Conservation (phyloP, 2,797 vertebrate species). For the Orestias chungarensis region DNA sequence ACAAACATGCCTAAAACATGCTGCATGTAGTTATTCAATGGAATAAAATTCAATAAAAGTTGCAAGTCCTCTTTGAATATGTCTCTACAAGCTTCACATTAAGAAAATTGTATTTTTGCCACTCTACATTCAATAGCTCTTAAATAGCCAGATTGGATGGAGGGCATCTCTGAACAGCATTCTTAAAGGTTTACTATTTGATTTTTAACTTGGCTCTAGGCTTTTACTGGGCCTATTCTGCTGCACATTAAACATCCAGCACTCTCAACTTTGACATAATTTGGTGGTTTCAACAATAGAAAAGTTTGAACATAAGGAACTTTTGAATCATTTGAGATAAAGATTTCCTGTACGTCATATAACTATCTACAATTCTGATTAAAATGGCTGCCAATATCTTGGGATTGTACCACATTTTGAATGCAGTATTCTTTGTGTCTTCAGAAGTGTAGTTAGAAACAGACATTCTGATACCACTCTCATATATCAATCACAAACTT, state of each 20-base stretch:
- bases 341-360: background rate
- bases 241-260: background rate
- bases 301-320: too few relatives aligned
- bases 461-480: slow-evolving; percentile 47
- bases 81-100: background rate
- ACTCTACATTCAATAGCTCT: background rate
- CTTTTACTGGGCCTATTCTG: background rate
- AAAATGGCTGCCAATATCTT: background rate
- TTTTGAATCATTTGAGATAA: background rate
- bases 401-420: background rate
- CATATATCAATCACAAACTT: slow-evolving; percentile 27
- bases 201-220: background rate
- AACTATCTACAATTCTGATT: background rate
- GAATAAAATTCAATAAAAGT: too few relatives aligned
- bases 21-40: too few relatives aligned
- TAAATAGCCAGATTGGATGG: background rate
- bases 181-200: background rate
- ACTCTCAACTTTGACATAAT: too few relatives aligned
- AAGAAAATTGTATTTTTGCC: background rate
- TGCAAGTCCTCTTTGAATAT: too few relatives aligned
- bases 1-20: background rate
- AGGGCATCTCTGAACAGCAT: background rate
- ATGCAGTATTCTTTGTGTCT: background rate
- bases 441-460: slow-evolving; percentile 10
- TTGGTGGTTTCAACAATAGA: too few relatives aligned